Percentiles rank a stretch among this genome's conserved stretches.
Evolutionary conservation across 1,140 invertebrate genomes (phyloP).

Genomic region (Aphis craccivora): DNA sequence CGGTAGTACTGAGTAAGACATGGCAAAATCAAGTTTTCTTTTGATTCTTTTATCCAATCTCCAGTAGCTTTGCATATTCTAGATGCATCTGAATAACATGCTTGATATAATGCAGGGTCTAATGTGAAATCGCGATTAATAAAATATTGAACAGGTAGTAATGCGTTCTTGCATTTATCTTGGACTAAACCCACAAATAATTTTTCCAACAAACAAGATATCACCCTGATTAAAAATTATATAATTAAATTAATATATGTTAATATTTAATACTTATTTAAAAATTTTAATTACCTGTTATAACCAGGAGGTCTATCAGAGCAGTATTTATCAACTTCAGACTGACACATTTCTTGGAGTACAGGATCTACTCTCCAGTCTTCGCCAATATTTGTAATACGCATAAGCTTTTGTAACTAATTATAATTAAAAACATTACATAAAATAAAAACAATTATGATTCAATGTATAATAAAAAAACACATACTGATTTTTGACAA

Average conservation of each 20-base stretch:
- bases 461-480: background rate
- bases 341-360: conserved; percentile 82
- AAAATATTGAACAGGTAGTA: conserved; percentile 97
- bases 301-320: conserved; percentile 64
- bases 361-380: conserved; percentile 93
- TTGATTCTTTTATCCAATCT: conserved; percentile 75
- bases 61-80: conserved; percentile 80
- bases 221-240: conserved; percentile 70
- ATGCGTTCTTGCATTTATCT: conserved; percentile 84
- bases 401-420: conserved; percentile 79
- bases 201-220: conserved; percentile 94
- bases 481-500: conserved; percentile 74
- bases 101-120: conserved; percentile 86
- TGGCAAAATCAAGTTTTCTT: conserved; percentile 79
- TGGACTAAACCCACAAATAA: conserved; percentile 86
- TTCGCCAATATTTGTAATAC: conserved; percentile 83
- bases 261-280: background rate
- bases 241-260: background rate
- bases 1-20: conserved; percentile 83
- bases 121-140: conserved; percentile 92
- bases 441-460: background rate
- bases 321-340: conserved; percentile 79
- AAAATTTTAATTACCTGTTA: conserved; percentile 12
- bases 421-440: background rate
- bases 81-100: conserved; percentile 87